Conservation (phyloP, 2,797 vertebrate species). For the Danio kyathit region DNA sequence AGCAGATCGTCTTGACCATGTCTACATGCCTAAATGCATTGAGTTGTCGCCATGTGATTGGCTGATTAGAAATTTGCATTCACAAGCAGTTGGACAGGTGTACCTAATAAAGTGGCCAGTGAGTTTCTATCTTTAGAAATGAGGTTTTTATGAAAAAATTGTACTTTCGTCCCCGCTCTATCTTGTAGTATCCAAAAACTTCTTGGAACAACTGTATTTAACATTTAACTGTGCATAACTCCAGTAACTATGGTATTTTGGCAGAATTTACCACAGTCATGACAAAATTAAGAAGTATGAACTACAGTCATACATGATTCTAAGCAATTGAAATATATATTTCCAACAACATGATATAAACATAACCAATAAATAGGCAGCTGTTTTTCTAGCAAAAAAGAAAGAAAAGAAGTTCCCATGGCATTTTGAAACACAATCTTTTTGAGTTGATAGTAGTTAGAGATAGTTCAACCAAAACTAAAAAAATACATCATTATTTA, state of each 20-base stretch:
- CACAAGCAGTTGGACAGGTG: too few relatives aligned
- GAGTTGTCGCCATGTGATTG: too few relatives aligned
- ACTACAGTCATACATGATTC: slow-evolving; percentile 20
- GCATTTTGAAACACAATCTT: slow-evolving; percentile 71
- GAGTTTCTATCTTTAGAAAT: too few relatives aligned
- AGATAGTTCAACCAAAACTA: neutral
- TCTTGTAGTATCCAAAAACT: neutral
- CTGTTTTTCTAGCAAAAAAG: slow-evolving; percentile 62
- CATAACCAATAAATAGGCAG: slow-evolving; percentile 30
- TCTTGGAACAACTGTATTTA: neutral
- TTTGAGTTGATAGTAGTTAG: slow-evolving; percentile 12
- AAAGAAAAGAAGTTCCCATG: slow-evolving; percentile 81
- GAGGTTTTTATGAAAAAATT: too few relatives aligned
- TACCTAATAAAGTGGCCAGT: too few relatives aligned
- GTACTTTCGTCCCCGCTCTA: too few relatives aligned
- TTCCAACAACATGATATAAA: slow-evolving; percentile 73
- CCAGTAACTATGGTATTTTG: slow-evolving; percentile 35
- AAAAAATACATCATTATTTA: slow-evolving; percentile 4
- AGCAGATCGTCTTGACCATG: too few relatives aligned
- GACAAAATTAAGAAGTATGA: slow-evolving; percentile 28
- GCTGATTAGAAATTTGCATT: too few relatives aligned
- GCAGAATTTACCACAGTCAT: slow-evolving; percentile 23
- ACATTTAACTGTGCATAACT: neutral
- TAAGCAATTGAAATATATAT: slow-evolving; percentile 14
- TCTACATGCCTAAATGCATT: too few relatives aligned